Base-by-base conservation (phyloP, 2,797 vertebrate genomes). In the Acipenser ruthenus region DNA sequence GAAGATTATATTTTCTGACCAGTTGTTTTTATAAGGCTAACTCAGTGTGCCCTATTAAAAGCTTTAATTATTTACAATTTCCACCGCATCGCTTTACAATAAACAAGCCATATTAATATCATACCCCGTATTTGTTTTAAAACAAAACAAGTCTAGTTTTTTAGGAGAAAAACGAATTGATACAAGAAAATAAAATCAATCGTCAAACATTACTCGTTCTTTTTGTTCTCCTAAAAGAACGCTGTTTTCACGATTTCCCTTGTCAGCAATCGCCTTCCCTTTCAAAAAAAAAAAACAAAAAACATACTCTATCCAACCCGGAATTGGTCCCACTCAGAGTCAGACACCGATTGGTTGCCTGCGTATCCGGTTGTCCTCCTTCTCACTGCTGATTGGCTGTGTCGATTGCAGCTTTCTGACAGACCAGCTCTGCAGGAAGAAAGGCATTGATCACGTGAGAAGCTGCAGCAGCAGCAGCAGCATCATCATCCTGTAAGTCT, bases 311-410 rank as follows among this genome's bases (percentile, higher is more conserved):
- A 18, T 18, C 23, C 23, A 37, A 78, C 68, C 50, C 78, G 80
- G 83, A 87, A 66, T 70, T 80, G 64, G 65, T 73, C 65, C 6
- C 11, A 1, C 13, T 10, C 9, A 23, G 62, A 56, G 12, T 6
- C 51, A 13, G 3, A 49, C 61, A 50, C 75, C 72, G 75, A 80
- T 84, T 86, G 84, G 82, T 65, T 0, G 63, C 69, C 0, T 10
- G 3, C 2, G 12, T 10, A 1, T 4, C 6, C 51, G 8, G 48
- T 12, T 15, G 3, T 4, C 0, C 4, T 71, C 6, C 10, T 58
- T 10, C 12, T 58, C 12, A 13, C 10, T 58, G 12, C 55, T 10
- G 10, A 58, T 58, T 58, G 55, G 55, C 10, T 58, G 12, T 9
- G 10, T 11, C 11, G 12, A n/a, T 2, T 12, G 12, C 6, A n/a